Evolutionary conservation across 2,113 vertebrate species (phyloP), one percentile per base, ranked within the genome.

Genomic region (Gallinago undulata): DNA sequence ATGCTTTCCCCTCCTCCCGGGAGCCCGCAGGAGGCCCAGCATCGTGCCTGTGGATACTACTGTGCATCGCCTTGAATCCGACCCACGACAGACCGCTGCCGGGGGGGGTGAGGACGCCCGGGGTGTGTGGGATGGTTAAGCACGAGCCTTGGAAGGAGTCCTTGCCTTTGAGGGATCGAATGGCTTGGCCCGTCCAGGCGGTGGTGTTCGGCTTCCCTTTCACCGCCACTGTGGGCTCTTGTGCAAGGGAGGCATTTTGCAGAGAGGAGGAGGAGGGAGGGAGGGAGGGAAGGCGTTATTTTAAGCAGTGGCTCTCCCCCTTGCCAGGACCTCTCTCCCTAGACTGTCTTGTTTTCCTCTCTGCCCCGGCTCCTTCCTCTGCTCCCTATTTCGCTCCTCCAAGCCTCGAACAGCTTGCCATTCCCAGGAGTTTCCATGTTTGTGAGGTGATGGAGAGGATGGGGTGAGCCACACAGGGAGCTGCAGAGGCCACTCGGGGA

Each of bases 71-170:
- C 69, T 94, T 84, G 60, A 92, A 83, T 69, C 85, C 85, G 90
- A 19, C 63, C 90, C n/a, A 5, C 1, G 2, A 37, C 16, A 0
- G 59, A 12, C 47, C 2, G 14, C 74, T 60, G 93, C 83, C 3
- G 13, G 80, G 87, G 39, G 86, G 70, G 53, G 14, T 1, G 62
- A 82, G 80, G 59, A 55, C 3, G 69, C 82, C 84, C 27, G 11
- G 84, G 62, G 68, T 9, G 8, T 95, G 93, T 84, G 92, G 95
- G 86, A 30, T 35, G 68, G 62, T 77, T 75, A 86, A 93, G 85
- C 93, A 93, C 73, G 50, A 92, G 93, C 92, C 74, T 89, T 97
- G 93, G 97, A 93, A 89, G n/a, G 57, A 94, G 55, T 87, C 91
- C 89, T 93, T 0, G 39, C 92, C 73, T 87, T 91, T 95, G 92